phyloP scores from a whole-genome alignment of 92 coral and sea anemone species.

The Phenganax marumi region DNA sequence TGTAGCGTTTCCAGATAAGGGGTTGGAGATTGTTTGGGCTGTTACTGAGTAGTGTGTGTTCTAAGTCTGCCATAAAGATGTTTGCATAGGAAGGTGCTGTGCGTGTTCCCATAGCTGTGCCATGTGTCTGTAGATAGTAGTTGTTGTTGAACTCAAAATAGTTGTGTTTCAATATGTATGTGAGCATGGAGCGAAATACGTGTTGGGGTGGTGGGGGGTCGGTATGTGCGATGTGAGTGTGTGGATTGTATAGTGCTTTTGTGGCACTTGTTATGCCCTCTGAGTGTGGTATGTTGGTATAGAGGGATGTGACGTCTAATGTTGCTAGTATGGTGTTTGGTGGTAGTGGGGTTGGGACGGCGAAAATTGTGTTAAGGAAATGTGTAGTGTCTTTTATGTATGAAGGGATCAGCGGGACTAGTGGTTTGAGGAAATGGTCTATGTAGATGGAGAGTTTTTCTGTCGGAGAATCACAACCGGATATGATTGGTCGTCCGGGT shows the following conservation, averaged over 20 bases:
- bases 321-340: constrained; percentile 36
- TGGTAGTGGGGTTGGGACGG: constrained; percentile 48
- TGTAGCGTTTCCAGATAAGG: constrained; percentile 46
- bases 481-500: constrained; percentile 44
- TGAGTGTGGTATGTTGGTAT: constrained; percentile 48
- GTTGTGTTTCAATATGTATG: constrained; percentile 45
- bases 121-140: constrained; percentile 40
- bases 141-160: constrained; percentile 44
- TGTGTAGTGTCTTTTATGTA: constrained; percentile 52
- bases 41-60: constrained; percentile 9
- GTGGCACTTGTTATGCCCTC: constrained; percentile 44
- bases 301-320: constrained; percentile 56
- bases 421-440: constrained; percentile 52
- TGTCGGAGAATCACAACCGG: constrained; percentile 54
- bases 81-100: constrained; percentile 57
- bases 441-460: constrained; percentile 47
- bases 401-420: constrained; percentile 38
- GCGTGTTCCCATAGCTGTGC: constrained; percentile 58
- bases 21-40: constrained; percentile 26
- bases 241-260: constrained; percentile 24
- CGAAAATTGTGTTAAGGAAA: constrained; percentile 41
- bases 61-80: constrained; percentile 13
- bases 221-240: neutral
- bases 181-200: constrained; percentile 12
- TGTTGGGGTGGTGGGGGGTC: neutral